phyloP scores from a whole-genome alignment of 1,140 invertebrate genomes.

The Monomorium pharaonis region DNA sequence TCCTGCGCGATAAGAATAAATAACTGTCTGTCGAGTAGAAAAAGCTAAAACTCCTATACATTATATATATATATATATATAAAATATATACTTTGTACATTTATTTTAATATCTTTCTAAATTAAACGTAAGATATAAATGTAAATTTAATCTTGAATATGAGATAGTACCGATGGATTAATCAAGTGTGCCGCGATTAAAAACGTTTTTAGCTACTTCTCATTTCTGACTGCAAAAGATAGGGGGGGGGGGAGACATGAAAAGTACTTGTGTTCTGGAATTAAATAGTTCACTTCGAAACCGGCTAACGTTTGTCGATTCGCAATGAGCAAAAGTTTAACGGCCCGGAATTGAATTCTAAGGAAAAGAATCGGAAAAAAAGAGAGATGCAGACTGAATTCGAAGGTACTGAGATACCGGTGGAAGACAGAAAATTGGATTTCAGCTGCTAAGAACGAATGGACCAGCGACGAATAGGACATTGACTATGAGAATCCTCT shows the following conservation, averaged over 20 bases:
- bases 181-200: neutral
- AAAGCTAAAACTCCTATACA: neutral
- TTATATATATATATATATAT: neutral
- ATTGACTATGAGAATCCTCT: neutral
- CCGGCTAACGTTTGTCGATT: slow-evolving; percentile 56
- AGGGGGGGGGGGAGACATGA: neutral
- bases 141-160: neutral
- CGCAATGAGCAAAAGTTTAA: slow-evolving; percentile 73
- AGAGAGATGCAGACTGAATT: slow-evolving; percentile 52
- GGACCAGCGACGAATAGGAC: slow-evolving; percentile 44
- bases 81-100: no score
- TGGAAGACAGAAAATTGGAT: slow-evolving; percentile 73
- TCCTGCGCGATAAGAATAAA: neutral
- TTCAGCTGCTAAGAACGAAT: slow-evolving; percentile 62
- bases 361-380: slow-evolving; percentile 28
- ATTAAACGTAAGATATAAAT: neutral
- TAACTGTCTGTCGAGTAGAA: neutral
- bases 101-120: neutral
- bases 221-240: neutral
- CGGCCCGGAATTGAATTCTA: slow-evolving; percentile 68
- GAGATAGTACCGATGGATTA: neutral
- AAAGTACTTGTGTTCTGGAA: neutral
- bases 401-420: slow-evolving; percentile 33
- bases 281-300: slow-evolving; percentile 29
- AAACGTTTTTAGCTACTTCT: slow-evolving; percentile 3